Conservation (phyloP, 2,113 vertebrate species). For the Urocolius indicus region DNA sequence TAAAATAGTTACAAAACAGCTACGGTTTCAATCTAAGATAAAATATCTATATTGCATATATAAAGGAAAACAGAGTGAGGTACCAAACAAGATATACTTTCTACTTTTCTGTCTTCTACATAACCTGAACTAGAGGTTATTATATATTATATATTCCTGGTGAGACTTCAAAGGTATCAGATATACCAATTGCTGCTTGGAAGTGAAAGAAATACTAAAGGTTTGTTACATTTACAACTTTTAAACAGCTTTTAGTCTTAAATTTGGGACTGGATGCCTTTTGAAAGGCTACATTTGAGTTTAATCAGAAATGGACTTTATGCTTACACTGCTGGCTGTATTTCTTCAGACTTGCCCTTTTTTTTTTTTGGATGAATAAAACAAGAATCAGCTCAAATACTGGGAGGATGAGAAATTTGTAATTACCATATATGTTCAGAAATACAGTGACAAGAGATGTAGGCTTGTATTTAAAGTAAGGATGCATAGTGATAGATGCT, state of each 20-base stretch:
- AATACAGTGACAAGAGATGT: background rate
- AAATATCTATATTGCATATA: fast-evolving
- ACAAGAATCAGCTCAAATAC: background rate
- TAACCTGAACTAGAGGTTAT: background rate
- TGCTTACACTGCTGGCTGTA: background rate
- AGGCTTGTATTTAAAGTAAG: background rate
- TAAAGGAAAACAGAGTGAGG: background rate
- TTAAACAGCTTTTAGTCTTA: background rate
- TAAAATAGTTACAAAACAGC: too few species aligned
- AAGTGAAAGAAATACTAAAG: background rate
- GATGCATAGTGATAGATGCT: background rate
- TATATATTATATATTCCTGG: too few species aligned
- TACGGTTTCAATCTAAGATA: background rate
- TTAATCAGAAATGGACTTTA: background rate
- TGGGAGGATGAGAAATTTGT: background rate
- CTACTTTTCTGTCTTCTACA: background rate
- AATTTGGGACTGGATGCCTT: background rate
- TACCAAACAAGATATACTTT: background rate
- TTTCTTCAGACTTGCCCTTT: background rate
- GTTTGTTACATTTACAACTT: background rate
- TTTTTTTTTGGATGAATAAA: background rate
- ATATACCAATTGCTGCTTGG: background rate
- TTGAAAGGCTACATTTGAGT: background rate
- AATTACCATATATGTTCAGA: background rate
- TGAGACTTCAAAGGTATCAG: background rate